Evolutionary conservation across 2,888 invertebrate genomes (phyloP).

Genomic region (Phaedon cochleariae): DNA sequence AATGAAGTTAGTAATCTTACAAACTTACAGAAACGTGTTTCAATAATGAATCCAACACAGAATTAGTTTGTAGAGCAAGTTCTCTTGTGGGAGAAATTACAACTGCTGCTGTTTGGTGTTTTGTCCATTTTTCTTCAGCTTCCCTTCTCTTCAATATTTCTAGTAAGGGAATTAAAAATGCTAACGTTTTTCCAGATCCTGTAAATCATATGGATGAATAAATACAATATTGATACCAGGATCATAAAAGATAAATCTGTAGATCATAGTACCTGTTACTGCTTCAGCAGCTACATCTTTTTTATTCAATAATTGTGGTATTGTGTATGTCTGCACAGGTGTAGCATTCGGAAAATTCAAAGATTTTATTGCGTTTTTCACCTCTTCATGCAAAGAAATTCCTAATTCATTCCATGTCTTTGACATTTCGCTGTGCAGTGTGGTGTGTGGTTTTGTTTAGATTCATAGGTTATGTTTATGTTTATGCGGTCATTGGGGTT

Average conservation of each 20-base stretch:
- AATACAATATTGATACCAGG: not conserved
- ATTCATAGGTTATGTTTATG: too few species aligned
- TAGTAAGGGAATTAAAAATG: slow-evolving; percentile 91
- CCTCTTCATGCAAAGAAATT: slow-evolving; percentile 59
- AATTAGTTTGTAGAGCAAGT: slow-evolving; percentile 88
- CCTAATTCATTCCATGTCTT: slow-evolving; percentile 65
- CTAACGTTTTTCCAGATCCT: slow-evolving; percentile 97
- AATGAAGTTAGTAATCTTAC: too few species aligned
- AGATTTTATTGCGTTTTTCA: slow-evolving; percentile 63
- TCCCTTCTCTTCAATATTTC: slow-evolving; percentile 79
- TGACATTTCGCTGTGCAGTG: slow-evolving; percentile 50
- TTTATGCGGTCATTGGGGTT: too few species aligned
- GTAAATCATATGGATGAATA: slow-evolving; percentile 20
- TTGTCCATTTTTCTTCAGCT: slow-evolving; percentile 70
- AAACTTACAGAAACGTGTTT: slow-evolving; percentile 62
- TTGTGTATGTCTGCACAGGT: slow-evolving; percentile 82
- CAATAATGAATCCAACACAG: slow-evolving; percentile 67
- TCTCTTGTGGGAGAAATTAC: slow-evolving; percentile 97
- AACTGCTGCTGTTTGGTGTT: slow-evolving; percentile 84
- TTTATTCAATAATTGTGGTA: slow-evolving; percentile 85
- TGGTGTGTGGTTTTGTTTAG: too few species aligned
- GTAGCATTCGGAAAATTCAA: slow-evolving; percentile 69
- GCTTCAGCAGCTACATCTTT: slow-evolving; percentile 99
- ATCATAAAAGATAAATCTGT: not conserved
- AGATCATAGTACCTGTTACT: slow-evolving; percentile 71